Evolutionary conservation across 2,888 invertebrate species (phyloP).

Genomic region (Steromphala cineraria): DNA sequence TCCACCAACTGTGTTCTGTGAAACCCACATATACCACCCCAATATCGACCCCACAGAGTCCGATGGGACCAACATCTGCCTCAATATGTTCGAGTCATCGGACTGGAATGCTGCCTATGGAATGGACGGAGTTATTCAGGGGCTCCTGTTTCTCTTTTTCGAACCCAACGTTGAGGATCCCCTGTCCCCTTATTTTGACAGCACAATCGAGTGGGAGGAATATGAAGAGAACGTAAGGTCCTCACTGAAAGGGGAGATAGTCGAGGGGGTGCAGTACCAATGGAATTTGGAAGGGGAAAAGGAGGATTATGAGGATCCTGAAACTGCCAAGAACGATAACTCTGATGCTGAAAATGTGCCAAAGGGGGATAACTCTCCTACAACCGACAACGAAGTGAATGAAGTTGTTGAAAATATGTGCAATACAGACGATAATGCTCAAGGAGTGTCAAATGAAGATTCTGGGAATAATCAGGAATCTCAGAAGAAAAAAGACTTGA

Average conservation of each 20-base stretch:
- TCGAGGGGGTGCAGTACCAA: conserved; percentile 43
- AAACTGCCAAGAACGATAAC: not conserved
- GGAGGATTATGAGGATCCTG: not conserved
- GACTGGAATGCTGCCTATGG: conserved; percentile 56
- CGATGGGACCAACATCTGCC: conserved; percentile 53
- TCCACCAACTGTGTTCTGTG: conserved; percentile 96
- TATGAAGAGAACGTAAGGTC: conserved; percentile 50
- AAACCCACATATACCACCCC: conserved; percentile 95
- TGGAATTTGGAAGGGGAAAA: not conserved
- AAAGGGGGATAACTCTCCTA: not conserved
- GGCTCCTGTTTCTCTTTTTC: conserved; percentile 64
- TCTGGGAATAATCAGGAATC: not conserved
- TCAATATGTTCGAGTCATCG: conserved; percentile 52
- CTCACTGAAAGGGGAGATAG: conserved; percentile 51
- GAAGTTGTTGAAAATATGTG: too few species aligned
- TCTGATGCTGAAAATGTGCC: not conserved
- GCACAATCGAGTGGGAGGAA: conserved; percentile 29
- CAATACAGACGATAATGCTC: too few species aligned
- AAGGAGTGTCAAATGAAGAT: too few species aligned
- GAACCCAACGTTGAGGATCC: conserved; percentile 64
- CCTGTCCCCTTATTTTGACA: conserved; percentile 49
- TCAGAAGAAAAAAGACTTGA: not conserved
- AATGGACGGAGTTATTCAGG: conserved; percentile 61
- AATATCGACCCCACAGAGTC: conserved; percentile 85
- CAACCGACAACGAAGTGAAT: too few species aligned